A percentile compares a stretch with the other conserved stretches of the same genome.
phyloP scores from a whole-genome alignment of 1,140 invertebrate species.

The Tachypleus tridentatus region DNA sequence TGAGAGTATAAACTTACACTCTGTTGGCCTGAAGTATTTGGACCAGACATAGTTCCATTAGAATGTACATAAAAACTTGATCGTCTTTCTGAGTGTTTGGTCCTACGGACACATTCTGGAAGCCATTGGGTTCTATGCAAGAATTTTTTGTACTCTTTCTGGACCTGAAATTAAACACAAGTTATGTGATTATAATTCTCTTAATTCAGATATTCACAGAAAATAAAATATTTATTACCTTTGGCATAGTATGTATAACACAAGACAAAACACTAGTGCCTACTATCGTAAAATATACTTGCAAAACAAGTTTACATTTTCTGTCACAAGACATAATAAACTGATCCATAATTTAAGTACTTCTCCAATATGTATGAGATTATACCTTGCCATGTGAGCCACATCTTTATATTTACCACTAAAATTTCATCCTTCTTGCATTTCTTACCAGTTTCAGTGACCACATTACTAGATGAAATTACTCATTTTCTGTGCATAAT shows the following conservation, averaged over 20 bases:
- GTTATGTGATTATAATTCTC: not conserved
- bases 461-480: no score
- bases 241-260: not conserved
- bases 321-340: no score
- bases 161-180: not conserved
- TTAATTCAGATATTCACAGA: not conserved
- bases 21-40: conserved; percentile 1
- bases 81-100: conserved; percentile 2
- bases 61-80: conserved; percentile 8
- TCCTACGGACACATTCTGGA: conserved; percentile 3
- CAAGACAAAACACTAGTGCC: not conserved
- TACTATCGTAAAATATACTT: no score
- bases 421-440: no score
- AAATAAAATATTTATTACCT: not conserved
- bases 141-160: conserved; percentile 9
- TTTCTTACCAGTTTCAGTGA: no score
- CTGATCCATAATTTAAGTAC: no score
- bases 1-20: not conserved
- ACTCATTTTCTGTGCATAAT: no score
- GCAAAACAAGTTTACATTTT: no score
- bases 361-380: no score
- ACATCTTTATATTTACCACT: no score
- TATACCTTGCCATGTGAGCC: no score
- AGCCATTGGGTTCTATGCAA: not conserved
- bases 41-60: conserved; percentile 1